Base-by-base conservation (phyloP, 2,888 invertebrate genomes). In the Carpatolechia fugitivella region DNA sequence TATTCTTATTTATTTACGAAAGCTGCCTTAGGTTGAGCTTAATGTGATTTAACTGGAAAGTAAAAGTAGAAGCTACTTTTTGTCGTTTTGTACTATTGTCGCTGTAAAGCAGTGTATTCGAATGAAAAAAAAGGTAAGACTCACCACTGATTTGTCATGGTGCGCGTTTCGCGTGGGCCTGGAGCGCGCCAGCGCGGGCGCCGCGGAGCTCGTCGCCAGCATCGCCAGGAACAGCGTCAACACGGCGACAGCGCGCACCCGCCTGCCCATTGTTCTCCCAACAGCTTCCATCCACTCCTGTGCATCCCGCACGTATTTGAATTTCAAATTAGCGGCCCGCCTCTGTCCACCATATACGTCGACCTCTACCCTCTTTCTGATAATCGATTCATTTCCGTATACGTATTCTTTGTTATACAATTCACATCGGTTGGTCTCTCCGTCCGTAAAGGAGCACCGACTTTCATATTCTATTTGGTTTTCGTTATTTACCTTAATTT, bases 241-340 rank as follows among this genome's bases (percentile, higher is more conserved):
- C 61, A 82, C 68, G 56, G 76, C 73, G 57, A 80, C 63, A 46
- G 72, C 72, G 59, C 76, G 76, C 75, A 81, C 73, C 63, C 76
- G 78, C 69, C 69, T 70, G 61, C 74, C 78, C 76, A 85, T 83
- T 85, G 84, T 85, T 76, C 83, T 82, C 69, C 78, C 70, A 70
- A 76, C 68, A 63, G 75, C 66, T 69, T 74, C 72, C 70, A 70
- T 75, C 72, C 78, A 75, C 70, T 75, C 70, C 71, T 70, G 76
- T 66, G 73, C 70, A 75, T 75, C 72, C 70, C 73, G 70, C 60
- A 64, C 71, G 72, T 73, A 85, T 89, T 84, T 85, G 72, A 82
- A 85, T 81, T 88, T 85, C 73, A 85, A 83, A 86, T 84, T 65
- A 69, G 74, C 77, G 76, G 80, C 72, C 64, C 66, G 76, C 73